These are phyloP conservation scores for Chrysomallon squamiferum DNA, from an alignment of 1,140 invertebrate species.

Conservation along the genomic window DNA sequence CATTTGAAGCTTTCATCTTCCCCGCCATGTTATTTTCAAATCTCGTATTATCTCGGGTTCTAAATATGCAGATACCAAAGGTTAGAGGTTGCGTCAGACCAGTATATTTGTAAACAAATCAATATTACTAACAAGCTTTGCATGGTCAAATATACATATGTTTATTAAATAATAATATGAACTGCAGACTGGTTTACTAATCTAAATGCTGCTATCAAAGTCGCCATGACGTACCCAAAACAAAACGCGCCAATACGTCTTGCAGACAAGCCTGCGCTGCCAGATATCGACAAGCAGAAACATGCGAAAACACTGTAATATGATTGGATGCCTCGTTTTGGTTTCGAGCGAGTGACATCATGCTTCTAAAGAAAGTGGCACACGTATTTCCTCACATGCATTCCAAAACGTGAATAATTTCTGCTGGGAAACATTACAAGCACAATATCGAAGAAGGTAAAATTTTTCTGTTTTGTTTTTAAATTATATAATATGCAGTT, in stretches of 20 bases:
- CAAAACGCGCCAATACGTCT: not conserved
- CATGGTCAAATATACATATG: not conserved
- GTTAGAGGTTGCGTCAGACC: no score
- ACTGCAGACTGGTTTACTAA: no score
- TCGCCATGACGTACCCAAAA: not conserved
- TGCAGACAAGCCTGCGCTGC: not conserved
- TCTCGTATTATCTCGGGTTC: no score
- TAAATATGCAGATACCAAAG: no score
- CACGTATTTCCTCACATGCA: conserved; percentile 11
- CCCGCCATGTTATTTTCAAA: no score
- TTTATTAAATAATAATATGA: not conserved
- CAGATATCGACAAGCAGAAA: conserved; percentile 4
- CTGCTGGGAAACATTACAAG: not conserved
- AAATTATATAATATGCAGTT: not conserved
- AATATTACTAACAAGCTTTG: not conserved
- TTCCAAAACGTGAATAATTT: conserved; percentile 14
- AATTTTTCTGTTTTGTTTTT: not conserved
- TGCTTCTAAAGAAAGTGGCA: conserved; percentile 21
- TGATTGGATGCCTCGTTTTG: conserved; percentile 13
- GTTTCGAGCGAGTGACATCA: conserved; percentile 18
- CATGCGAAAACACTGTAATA: conserved; percentile 6
- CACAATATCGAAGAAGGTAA: not conserved
- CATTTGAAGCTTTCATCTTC: no score
- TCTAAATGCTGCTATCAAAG: not conserved
- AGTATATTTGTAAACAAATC: no score